phyloP scores from a whole-genome alignment of 2,888 invertebrate genomes.

The Rhingia rostrata region DNA sequence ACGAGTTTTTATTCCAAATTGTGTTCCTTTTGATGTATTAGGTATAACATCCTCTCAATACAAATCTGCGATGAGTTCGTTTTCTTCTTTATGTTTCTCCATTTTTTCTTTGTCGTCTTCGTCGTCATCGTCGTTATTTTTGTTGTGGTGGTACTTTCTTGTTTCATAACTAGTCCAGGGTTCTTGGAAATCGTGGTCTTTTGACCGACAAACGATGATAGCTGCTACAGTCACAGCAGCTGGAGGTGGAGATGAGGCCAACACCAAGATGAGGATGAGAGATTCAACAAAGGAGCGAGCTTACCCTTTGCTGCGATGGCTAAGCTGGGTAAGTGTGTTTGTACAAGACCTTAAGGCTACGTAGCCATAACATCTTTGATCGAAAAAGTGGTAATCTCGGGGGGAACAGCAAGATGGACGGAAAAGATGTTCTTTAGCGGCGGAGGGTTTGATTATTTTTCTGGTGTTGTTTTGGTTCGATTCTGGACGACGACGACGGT shows the following conservation, averaged over 20 bases:
- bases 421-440: constrained; percentile 20
- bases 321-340: constrained; percentile 40
- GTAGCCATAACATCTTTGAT: constrained; percentile 64
- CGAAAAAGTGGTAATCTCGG: constrained; percentile 62
- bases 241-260: constrained; percentile 65
- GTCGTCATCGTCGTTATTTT: constrained; percentile 4
- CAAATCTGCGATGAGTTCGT: constrained; percentile 53
- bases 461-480: constrained; percentile 18
- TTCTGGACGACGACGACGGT: constrained; percentile 43
- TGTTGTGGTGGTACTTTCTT: constrained; percentile 70
- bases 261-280: constrained; percentile 47
- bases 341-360: constrained; percentile 61
- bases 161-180: constrained; percentile 82
- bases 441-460: constrained; percentile 6
- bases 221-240: constrained; percentile 57
- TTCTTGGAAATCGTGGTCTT: constrained; percentile 81
- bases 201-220: constrained; percentile 81
- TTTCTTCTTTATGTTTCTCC: constrained; percentile 50
- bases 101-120: constrained; percentile 47
- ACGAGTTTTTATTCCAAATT: constrained; percentile 52
- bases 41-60: constrained; percentile 60
- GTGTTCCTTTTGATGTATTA: constrained; percentile 68
- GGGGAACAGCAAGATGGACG: constrained; percentile 5
- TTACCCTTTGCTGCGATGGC: constrained; percentile 12
- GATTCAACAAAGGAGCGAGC: constrained; percentile 54